These are phyloP conservation scores for Clarias platycephalus DNA, from an alignment of 2,797 vertebrate genomes.

Conservation along the genomic window DNA sequence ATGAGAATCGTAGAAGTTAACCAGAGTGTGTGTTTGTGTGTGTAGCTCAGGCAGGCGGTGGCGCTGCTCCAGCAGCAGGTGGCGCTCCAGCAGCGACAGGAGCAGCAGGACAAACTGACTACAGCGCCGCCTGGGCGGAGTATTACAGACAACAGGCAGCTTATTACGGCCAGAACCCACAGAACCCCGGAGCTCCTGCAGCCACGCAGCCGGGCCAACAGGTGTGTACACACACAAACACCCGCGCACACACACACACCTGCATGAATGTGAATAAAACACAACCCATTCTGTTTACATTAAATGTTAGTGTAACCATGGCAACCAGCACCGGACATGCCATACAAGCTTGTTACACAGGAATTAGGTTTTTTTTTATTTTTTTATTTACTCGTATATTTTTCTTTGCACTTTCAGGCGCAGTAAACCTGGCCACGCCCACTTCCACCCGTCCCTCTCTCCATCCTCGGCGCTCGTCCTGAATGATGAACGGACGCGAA, in stretches of 20 bases:
- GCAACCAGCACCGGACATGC: neutral
- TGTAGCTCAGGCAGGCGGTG: slow-evolving; percentile 69
- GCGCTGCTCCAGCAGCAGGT: slow-evolving; percentile 55
- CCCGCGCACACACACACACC: neutral
- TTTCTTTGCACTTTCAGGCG: slow-evolving; percentile 62
- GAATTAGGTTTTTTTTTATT: no score
- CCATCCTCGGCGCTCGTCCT: neutral
- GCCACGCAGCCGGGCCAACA: slow-evolving; percentile 77
- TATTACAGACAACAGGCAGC: slow-evolving; percentile 90
- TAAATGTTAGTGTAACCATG: neutral
- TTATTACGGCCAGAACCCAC: slow-evolving; percentile 75
- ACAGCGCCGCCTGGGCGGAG: slow-evolving; percentile 93
- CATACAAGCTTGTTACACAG: no score
- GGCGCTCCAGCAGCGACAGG: slow-evolving; percentile 57
- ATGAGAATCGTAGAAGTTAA: neutral
- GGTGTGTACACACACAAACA: slow-evolving; percentile 60
- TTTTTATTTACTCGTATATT: no score
- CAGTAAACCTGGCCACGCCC: slow-evolving; percentile 63
- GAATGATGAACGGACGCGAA: slow-evolving; percentile 21
- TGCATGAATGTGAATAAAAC: neutral
- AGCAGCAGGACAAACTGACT: slow-evolving; percentile 83
- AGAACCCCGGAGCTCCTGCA: slow-evolving; percentile 69
- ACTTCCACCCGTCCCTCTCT: neutral
- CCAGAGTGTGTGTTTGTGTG: slow-evolving; percentile 31
- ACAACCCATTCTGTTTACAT: neutral